Evolutionary conservation across 2,113 vertebrate species (phyloP), one percentile per base, ranked within the genome.

Genomic region (Mesoclemmys tuberculata): DNA sequence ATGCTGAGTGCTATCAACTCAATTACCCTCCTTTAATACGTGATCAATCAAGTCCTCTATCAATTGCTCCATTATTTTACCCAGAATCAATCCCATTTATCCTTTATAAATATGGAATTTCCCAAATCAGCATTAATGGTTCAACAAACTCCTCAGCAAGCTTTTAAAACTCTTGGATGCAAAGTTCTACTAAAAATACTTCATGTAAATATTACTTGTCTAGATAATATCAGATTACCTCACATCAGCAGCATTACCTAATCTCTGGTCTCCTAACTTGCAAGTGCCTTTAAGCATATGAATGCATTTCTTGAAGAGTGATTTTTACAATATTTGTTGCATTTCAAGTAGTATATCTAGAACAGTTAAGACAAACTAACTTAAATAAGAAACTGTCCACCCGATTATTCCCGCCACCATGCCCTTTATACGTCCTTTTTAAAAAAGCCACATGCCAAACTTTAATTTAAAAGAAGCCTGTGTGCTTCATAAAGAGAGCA

Each of bases 401-500:
- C 38, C 56, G 75, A 81, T 18, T 71, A 96, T 83, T 81, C 19
- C 4, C 49, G 79, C 51, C 1, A 74, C 14, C 82, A 80, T 46
- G 6, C 35, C 14, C 87, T 54, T 1, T 35, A 85, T 75, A 21
- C 9, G 1, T 0, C 6, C 54, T 48, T 79, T 91, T 83, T 11
- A 58, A 68, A 71, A 38, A 38, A 22, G 35, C 19, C n/a, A 41
- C 10, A 9, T 46, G 64, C 35, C 49, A 35, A 79, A 10, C 12
- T 81, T 96, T 71, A 61, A 90, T 94, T 95, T 85, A 92, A 18
- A 87, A 82, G 84, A 89, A 79, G 49, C 3, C 74, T 19, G 71
- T 27, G 41, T 44, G 74, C 13, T 77, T 77, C 51, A 84, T 10
- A 31, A 51, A 5, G 2, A 85, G 38, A 82, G 74, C 44, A n/a